Percentiles rank a stretch among this genome's conserved stretches.
phyloP scores from a whole-genome alignment of 2,113 vertebrate species.

The Pelodiscus sinensis region DNA sequence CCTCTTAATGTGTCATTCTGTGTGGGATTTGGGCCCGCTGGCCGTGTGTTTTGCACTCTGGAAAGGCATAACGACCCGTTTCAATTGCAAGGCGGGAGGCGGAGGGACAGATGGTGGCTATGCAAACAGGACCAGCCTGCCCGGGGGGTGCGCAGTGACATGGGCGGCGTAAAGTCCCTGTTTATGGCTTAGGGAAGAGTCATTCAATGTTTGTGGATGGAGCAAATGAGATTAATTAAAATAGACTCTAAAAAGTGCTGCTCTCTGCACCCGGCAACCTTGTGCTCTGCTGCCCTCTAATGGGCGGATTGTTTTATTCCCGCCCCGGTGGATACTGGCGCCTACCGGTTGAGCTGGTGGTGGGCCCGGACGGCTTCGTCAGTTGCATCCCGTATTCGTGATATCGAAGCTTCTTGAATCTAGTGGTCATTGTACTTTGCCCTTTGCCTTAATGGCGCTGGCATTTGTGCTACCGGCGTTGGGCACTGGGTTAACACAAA shows the following conservation, averaged over 20 bases:
- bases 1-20: not conserved
- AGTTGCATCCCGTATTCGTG: not conserved
- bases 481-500: too few relatives aligned
- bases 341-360: rapidly evolving
- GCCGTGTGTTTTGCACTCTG: too few relatives aligned
- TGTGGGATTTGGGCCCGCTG: not conserved
- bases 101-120: rapidly evolving
- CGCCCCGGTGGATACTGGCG: rapidly evolving
- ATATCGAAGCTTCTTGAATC: rapidly evolving
- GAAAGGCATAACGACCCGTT: not conserved
- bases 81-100: not conserved
- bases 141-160: not conserved
- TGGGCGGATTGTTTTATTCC: not conserved
- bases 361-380: not conserved
- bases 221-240: rapidly evolving
- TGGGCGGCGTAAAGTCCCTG: rapidly evolving
- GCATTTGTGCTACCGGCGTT: too few relatives aligned
- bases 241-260: not conserved
- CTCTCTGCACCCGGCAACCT: not conserved
- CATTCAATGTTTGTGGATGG: not conserved
- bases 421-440: not conserved
- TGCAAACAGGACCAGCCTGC: not conserved
- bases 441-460: not conserved
- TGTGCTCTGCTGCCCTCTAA: constrained; percentile 55
- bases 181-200: not conserved